Evolutionary conservation across 2,888 invertebrate genomes (phyloP), one percentile per base, ranked within the genome.

Genomic region (Tethea ocularis): DNA sequence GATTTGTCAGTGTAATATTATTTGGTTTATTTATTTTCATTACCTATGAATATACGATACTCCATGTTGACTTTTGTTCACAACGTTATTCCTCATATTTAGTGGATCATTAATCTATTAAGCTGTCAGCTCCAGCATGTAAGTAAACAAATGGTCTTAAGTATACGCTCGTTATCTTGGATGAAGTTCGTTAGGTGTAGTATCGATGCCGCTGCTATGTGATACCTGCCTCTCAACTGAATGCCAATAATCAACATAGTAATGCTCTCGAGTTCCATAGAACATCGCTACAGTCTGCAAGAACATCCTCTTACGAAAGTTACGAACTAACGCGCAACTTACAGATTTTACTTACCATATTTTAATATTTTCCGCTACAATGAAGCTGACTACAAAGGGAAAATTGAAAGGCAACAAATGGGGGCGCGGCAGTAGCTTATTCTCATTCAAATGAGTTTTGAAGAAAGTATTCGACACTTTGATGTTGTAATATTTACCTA

Each of bases 361-460:
- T 88, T 88, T 87, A 88, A 88, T 88, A 89, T 88, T 88, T 87
- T 80, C 78, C 66, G 62, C 63, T 75, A 78, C 80, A 87, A 83
- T 82, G 73, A 71, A 75, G 71, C 64, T 61, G 69, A 71, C 69
- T 79, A 87, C 88, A 89, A 89, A 89, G 82, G 80, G 74, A 76
- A 81, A 86, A 89, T 87, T 85, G 85, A 85, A 89, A 84, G 83
- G 84, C 82, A 86, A 87, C 87, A 89, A 89, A 88, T 88, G 82
- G 82, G 78, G 75, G 75, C 68, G 74, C 67, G 70, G 74, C 71
- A 74, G 76, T 74, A 80, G 82, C 86, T 88, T 84, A 88, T 89
- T 88, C 85, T 86, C 78, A 90, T 90, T 90, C 88, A 89, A 89
- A 90, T 89, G 81, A 89, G 84, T 84, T 88, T 71, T 67, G 64